These are phyloP conservation scores for Pentalonia nigronervosa DNA, from an alignment of 1,140 invertebrate genomes.

Conservation along the genomic window DNA sequence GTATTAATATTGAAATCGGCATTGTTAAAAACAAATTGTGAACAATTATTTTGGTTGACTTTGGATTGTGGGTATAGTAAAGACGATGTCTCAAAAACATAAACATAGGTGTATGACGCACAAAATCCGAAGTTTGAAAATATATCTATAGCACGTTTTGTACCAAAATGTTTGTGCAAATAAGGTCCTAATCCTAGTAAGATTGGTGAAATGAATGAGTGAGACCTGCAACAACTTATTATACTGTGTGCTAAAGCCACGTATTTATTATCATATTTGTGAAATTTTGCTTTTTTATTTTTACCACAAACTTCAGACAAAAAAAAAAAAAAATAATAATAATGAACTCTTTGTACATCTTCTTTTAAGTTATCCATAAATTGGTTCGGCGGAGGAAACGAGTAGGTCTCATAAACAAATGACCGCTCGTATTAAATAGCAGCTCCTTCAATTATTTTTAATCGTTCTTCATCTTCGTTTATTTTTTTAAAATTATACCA, in stretches of 20 bases:
- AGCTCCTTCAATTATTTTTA: too few species aligned
- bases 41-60: background rate
- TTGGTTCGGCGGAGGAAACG: background rate
- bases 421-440: background rate
- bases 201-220: background rate
- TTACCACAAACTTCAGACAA: constrained; percentile 4
- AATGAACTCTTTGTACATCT: background rate
- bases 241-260: background rate
- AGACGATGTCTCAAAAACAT: too few species aligned
- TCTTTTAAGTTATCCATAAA: background rate
- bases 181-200: background rate
- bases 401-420: background rate
- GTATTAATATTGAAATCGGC: too few species aligned
- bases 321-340: too few species aligned
- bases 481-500: background rate
- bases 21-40: background rate
- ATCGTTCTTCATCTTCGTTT: too few species aligned
- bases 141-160: background rate
- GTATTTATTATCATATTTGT: background rate
- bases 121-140: background rate
- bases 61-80: too few species aligned
- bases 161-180: constrained; percentile 12
- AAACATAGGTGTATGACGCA: too few species aligned
- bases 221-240: background rate
- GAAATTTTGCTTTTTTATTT: background rate